phyloP scores from a whole-genome alignment of 2,888 invertebrate genomes.

The Dorcus hopei region DNA sequence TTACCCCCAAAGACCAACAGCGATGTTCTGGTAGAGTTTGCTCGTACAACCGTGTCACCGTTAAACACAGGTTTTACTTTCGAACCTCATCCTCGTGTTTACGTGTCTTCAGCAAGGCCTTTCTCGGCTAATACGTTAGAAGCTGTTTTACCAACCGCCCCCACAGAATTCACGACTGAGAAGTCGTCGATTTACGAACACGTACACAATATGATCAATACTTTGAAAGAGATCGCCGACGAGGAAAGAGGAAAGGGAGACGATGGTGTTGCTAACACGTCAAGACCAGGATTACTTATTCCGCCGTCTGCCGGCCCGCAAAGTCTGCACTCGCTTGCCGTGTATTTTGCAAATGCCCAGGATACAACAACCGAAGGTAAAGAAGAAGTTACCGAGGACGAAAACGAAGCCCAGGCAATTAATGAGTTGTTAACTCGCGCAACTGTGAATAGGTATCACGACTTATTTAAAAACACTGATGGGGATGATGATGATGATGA shows the following conservation, averaged over 20 bases:
- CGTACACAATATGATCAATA: slow-evolving; percentile 66
- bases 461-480: slow-evolving; percentile 34
- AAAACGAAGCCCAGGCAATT: slow-evolving; percentile 15
- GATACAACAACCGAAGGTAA: slow-evolving; percentile 50
- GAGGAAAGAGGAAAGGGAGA: slow-evolving; percentile 46
- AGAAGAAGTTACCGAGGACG: slow-evolving; percentile 6
- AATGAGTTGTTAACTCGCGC: slow-evolving; percentile 23
- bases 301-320: slow-evolving; percentile 75
- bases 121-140: slow-evolving; percentile 21
- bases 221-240: slow-evolving; percentile 60
- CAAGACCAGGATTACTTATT: slow-evolving; percentile 63
- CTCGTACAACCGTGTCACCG: background rate
- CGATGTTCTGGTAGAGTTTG: background rate
- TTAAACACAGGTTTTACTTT: background rate
- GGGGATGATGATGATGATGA: slow-evolving; percentile 13
- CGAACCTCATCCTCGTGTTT: slow-evolving; percentile 16
- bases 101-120: slow-evolving; percentile 43
- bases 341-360: slow-evolving; percentile 73
- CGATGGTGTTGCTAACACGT: slow-evolving; percentile 51
- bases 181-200: slow-evolving; percentile 41
- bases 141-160: slow-evolving; percentile 27
- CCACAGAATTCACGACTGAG: slow-evolving; percentile 51
- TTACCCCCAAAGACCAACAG: slow-evolving; percentile 8
- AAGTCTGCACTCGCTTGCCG: slow-evolving; percentile 72
- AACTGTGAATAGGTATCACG: slow-evolving; percentile 23